Conservation (phyloP, 1,140 invertebrate genomes). For the Galleria mellonella region DNA sequence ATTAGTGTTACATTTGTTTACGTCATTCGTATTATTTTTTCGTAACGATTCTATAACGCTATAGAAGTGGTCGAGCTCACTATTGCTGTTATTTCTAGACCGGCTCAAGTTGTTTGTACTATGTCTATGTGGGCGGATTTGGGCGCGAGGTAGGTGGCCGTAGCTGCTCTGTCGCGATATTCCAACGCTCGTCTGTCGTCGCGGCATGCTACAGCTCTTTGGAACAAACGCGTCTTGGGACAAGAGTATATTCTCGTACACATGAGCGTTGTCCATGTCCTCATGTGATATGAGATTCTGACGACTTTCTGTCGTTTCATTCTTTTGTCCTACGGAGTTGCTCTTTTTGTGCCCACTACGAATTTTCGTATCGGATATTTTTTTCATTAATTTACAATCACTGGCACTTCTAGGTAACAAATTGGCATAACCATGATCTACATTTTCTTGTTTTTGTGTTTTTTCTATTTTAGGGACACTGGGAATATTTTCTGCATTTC, state of each 20-base stretch:
- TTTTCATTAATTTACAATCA: conserved; percentile 59
- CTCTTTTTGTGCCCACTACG: conserved; percentile 61
- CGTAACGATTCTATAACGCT: conserved; percentile 48
- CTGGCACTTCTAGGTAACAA: conserved; percentile 55
- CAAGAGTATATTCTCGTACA: conserved; percentile 64
- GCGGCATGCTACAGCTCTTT: conserved; percentile 67
- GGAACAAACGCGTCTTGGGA: conserved; percentile 43
- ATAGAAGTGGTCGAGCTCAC: conserved; percentile 52
- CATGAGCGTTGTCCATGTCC: conserved; percentile 54
- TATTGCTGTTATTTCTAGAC: conserved; percentile 31
- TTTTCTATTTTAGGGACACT: conserved; percentile 26
- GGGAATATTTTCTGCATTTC: conserved; percentile 28
- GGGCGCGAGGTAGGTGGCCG: conserved; percentile 47
- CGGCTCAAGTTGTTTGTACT: conserved; percentile 43
- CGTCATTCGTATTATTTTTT: conserved; percentile 19
- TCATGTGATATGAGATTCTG: conserved; percentile 67
- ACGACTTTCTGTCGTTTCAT: conserved; percentile 60
- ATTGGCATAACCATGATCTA: conserved; percentile 50
- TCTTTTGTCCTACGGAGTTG: conserved; percentile 61
- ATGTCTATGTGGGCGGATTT: conserved; percentile 43
- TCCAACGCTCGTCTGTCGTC: conserved; percentile 37
- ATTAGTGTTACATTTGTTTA: conserved; percentile 29
- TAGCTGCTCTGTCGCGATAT: conserved; percentile 50
- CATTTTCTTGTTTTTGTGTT: conserved; percentile 22
- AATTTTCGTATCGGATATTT: conserved; percentile 41